These are phyloP conservation scores for Acanthaster planci DNA, from an alignment of 35 echinoderm and acorn worm species.

Conservation along the genomic window DNA sequence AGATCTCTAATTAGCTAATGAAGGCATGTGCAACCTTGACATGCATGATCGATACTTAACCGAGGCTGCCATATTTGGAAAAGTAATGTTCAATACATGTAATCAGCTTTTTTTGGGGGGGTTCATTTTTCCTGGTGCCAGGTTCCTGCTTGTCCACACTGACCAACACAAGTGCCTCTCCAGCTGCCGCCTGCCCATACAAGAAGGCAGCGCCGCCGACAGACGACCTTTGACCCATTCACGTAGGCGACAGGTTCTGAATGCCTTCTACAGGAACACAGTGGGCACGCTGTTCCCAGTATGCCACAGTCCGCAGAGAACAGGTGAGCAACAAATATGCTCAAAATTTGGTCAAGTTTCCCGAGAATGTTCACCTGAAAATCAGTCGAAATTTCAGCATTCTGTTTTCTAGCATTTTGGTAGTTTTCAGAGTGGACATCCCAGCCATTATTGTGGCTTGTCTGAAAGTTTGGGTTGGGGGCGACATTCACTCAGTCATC, in stretches of 20 bases:
- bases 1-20: no score
- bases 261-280: slow-evolving; percentile 79
- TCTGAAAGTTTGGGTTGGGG: no score
- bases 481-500: no score
- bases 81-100: no score
- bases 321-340: slow-evolving; percentile 34
- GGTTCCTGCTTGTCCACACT: slow-evolving; percentile 82
- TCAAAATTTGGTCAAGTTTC: not conserved
- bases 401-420: no score
- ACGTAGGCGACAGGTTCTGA: slow-evolving; percentile 66
- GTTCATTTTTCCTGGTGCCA: slow-evolving; percentile 13
- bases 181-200: slow-evolving; percentile 50
- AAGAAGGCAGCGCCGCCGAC: slow-evolving; percentile 67
- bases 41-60: no score
- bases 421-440: no score
- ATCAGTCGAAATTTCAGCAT: not conserved
- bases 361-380: not conserved
- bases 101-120: no score
- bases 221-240: slow-evolving; percentile 57
- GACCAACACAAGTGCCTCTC: slow-evolving; percentile 88
- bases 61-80: no score
- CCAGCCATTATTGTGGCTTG: no score
- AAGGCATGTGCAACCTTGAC: no score
- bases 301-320: slow-evolving; percentile 76
- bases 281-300: slow-evolving; percentile 81